A percentile compares a stretch with the other conserved stretches of the same genome.
Conservation (phyloP, 2,888 invertebrate species). For the Conus canariensis region DNA sequence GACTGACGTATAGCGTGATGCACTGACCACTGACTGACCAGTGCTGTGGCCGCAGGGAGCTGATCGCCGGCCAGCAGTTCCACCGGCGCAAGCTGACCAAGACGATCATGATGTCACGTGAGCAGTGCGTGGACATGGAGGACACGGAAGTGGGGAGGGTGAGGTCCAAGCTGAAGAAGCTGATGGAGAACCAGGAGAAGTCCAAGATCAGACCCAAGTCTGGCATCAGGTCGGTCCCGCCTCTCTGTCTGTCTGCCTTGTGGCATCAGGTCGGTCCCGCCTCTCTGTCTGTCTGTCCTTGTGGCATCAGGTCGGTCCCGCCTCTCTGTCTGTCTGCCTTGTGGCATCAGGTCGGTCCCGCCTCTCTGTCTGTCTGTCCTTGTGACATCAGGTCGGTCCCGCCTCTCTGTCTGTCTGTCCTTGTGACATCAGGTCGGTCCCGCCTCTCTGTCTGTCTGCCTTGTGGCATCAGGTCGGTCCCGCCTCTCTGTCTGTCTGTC, state of each 20-base stretch:
- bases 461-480: conserved; percentile 7
- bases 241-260: no score
- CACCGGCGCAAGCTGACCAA: conserved; percentile 66
- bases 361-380: no score
- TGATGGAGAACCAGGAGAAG: conserved; percentile 61
- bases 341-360: conserved; percentile 12
- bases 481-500: no score
- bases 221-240: conserved; percentile 13
- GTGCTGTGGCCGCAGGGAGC: conserved; percentile 58
- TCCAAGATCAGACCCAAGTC: conserved; percentile 26
- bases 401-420: no score
- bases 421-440: conserved; percentile 12
- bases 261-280: neutral
- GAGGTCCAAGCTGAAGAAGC: conserved; percentile 61
- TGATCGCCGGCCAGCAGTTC: conserved; percentile 69
- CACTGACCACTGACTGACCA: no score
- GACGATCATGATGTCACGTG: conserved; percentile 62
- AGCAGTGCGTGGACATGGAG: conserved; percentile 61
- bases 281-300: no score
- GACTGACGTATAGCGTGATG: no score
- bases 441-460: no score
- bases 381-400: conserved; percentile 5
- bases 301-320: conserved; percentile 4
- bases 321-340: no score
- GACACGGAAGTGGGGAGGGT: conserved; percentile 70